phyloP scores from a whole-genome alignment of 2,797 vertebrate genomes.

The Poeciliopsis paucimaculata region DNA sequence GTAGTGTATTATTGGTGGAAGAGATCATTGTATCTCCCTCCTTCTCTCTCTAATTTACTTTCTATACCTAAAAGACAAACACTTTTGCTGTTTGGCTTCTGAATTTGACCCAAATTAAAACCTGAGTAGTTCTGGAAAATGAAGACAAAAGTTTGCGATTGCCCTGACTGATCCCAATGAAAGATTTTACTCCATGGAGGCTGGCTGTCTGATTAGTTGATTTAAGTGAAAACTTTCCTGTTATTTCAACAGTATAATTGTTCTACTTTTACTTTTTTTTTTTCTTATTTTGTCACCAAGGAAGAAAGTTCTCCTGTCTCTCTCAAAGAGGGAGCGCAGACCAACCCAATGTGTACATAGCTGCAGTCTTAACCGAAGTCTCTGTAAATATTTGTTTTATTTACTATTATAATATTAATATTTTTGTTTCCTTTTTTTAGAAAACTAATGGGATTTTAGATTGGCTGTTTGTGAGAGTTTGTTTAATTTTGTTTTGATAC shows the following conservation, averaged over 20 bases:
- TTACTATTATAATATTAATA: constrained; percentile 67
- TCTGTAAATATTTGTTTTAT: constrained; percentile 79
- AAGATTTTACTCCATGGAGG: constrained; percentile 7
- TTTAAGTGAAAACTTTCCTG: constrained; percentile 14
- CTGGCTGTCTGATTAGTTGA: constrained; percentile 3
- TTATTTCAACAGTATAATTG: constrained; percentile 43
- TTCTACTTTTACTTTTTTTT: constrained; percentile 2
- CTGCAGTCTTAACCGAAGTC: constrained; percentile 59
- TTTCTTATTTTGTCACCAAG: constrained; percentile 38
- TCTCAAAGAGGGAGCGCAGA: constrained; percentile 39
- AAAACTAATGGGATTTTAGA: constrained; percentile 75
- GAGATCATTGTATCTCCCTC: neutral
- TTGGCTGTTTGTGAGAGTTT: constrained; percentile 54
- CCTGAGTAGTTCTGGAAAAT: neutral
- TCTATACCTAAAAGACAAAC: neutral
- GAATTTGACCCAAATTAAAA: neutral
- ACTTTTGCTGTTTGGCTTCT: neutral
- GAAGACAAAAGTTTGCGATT: neutral
- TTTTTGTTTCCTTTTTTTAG: constrained; percentile 61
- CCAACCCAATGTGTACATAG: constrained; percentile 73
- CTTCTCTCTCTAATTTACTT: neutral
- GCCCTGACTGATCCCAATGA: neutral
- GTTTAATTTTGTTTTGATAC: constrained; percentile 74
- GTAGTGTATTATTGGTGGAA: no score
- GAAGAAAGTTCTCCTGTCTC: constrained; percentile 66